phyloP scores from a whole-genome alignment of 2,888 invertebrate genomes.

The Lepidocyrtoides sp. region DNA sequence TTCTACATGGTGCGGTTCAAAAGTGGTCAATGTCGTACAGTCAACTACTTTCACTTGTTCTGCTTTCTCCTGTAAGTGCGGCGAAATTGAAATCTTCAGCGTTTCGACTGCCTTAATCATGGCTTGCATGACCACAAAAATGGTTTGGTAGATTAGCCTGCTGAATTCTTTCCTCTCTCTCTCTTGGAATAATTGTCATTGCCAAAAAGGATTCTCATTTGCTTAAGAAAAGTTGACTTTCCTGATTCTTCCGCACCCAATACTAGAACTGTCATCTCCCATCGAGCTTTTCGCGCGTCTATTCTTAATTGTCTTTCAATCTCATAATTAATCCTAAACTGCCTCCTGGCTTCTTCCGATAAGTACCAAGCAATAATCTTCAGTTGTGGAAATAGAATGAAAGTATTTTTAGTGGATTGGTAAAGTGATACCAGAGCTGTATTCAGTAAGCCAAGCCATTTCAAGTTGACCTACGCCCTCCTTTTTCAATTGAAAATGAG shows the following conservation, averaged over 20 bases:
- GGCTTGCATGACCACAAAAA: conserved; percentile 71
- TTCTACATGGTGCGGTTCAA: not conserved
- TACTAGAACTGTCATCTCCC: conserved; percentile 60
- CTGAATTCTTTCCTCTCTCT: conserved; percentile 59
- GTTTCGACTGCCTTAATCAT: conserved; percentile 70
- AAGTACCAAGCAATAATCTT: no score
- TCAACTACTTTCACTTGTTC: not conserved
- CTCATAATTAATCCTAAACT: no score
- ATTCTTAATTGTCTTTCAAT: no score
- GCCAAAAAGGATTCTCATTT: conserved; percentile 80
- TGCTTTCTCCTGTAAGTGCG: not conserved
- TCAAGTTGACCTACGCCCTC: no score
- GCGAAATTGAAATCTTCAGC: conserved; percentile 34
- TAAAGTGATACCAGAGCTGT: no score
- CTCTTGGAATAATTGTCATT: conserved; percentile 64
- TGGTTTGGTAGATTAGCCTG: conserved; percentile 70
- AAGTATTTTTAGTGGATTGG: no score
- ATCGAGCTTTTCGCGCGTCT: not conserved
- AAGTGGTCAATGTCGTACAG: not conserved
- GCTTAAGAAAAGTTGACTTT: conserved; percentile 80
- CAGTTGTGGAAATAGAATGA: no score
- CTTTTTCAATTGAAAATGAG: no score
- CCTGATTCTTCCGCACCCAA: conserved; percentile 76
- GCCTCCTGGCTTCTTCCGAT: no score
- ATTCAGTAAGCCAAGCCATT: no score